Evolutionary conservation across 2,797 vertebrate species (phyloP), one percentile per base, ranked within the genome.

Genomic region (Geotrypetes seraphini): DNA sequence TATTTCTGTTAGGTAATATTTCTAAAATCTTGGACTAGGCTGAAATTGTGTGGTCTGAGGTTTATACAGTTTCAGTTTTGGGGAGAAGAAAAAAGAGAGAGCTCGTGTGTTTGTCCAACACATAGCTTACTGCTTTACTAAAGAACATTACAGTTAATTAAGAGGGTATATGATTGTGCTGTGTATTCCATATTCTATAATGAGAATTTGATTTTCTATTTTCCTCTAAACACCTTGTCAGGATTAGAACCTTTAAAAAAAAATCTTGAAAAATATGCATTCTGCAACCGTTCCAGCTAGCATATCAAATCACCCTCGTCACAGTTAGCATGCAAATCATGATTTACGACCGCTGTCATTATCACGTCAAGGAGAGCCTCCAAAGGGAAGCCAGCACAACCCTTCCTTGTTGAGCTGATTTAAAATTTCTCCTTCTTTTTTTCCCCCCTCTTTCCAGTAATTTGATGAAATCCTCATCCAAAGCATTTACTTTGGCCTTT

Each of bases 271-370:
- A 40, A 57, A 48, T 64, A 53, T 7, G 2, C 9, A 41, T 29
- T 27, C 33, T 18, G 36, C 13, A 31, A 14, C 34, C 28, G 4
- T 8, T 31, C 31, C 13, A 58, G 45, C 43, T 61, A 60, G 49
- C 41, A 58, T 52, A 57, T 38, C 45, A 47, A 56, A 66, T 54
- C 5, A 2, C 37, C 29, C 8, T 8, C 22, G 12, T 3, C 33
- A 27, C 31, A 45, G 45, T 39, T 45, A 57, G 44, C 46, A 31
- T 48, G 48, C 41, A 51, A 56, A 64, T 69, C 52, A 47, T 74
- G 63, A 79, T 78, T 69, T 66, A 66, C 25, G 25, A 26, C 39
- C 3, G 2, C 58, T 10, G 18, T 60, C 71, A 60, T 16, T 6
- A 22, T 41, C 42, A 46, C 31, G 28, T 51, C 50, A 50, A 32